Percentiles rank a stretch among this genome's conserved stretches.
Evolutionary conservation across 2,888 invertebrate species (phyloP).

Genomic region (Psylliodes chrysocephalus): DNA sequence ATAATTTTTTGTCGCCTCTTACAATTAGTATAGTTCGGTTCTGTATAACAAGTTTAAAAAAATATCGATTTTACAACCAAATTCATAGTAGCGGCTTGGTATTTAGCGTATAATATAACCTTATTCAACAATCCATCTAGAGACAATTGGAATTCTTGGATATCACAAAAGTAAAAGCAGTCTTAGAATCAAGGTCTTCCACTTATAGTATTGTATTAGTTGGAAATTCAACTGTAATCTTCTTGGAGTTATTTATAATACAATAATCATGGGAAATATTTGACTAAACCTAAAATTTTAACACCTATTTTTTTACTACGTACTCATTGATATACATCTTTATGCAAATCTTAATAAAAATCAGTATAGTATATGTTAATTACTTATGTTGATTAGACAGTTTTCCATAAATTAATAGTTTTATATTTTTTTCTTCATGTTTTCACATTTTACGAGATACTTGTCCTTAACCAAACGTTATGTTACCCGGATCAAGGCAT

Average conservation of each 20-base stretch:
- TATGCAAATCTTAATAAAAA: too few species aligned
- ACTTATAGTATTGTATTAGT: conserved; percentile 20
- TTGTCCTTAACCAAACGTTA: too few species aligned
- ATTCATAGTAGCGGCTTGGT: neutral
- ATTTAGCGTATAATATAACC: conserved; percentile 18
- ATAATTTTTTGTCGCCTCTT: too few species aligned
- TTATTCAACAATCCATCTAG: conserved; percentile 27
- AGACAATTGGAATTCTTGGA: conserved; percentile 34
- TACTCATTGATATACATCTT: too few species aligned
- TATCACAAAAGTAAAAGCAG: conserved; percentile 41
- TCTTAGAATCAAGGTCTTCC: conserved; percentile 36
- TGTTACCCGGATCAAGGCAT: too few species aligned
- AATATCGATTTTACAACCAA: neutral
- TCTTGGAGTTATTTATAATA: conserved; percentile 10
- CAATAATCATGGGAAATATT: neutral
- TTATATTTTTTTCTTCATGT: too few species aligned
- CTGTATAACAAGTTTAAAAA: conserved; percentile 2
- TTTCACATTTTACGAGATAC: too few species aligned
- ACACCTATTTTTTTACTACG: neutral
- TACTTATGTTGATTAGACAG: neutral
- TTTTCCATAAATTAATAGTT: too few species aligned
- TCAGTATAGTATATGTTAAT: too few species aligned
- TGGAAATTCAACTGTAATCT: conserved; percentile 22
- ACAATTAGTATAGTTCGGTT: neutral
- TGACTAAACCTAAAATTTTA: neutral